phyloP scores from a whole-genome alignment of 2,113 vertebrate genomes.

The Oreocharis arfaki region DNA sequence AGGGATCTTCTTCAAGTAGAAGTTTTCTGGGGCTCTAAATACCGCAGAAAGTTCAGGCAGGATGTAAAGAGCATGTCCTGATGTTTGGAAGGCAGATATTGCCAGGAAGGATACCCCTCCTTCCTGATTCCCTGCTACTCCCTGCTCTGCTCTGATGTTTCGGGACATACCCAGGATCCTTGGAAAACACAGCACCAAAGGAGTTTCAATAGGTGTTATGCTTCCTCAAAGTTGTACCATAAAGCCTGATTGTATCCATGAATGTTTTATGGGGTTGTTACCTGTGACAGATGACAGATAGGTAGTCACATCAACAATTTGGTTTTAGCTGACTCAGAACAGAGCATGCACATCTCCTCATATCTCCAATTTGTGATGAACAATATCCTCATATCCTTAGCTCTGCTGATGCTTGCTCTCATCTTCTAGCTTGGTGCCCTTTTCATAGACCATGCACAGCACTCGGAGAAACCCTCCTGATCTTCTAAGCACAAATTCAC shows the following conservation, averaged over 20 bases:
- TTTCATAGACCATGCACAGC: neutral
- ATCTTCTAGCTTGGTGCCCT: neutral
- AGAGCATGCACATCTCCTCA: neutral
- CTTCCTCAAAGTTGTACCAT: neutral
- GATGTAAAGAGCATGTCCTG: neutral
- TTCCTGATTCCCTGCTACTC: neutral
- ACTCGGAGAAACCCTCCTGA: neutral
- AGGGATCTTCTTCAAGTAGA: neutral
- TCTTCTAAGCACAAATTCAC: neutral
- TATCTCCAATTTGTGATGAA: neutral
- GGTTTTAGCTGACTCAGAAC: neutral
- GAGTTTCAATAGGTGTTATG: neutral
- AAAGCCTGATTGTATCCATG: neutral
- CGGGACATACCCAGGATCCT: neutral
- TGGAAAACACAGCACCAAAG: neutral
- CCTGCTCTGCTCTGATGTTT: neutral
- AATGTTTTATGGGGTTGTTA: neutral
- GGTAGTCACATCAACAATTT: neutral
- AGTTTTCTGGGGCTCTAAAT: neutral
- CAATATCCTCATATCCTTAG: neutral
- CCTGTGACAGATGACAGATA: neutral
- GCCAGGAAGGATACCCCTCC: neutral
- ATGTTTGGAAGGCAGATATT: neutral
- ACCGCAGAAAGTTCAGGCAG: neutral
- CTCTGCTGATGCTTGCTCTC: neutral